Evolutionary conservation across 2,888 invertebrate species (phyloP), one percentile per base, ranked within the genome.

Genomic region (Euphydryas editha): DNA sequence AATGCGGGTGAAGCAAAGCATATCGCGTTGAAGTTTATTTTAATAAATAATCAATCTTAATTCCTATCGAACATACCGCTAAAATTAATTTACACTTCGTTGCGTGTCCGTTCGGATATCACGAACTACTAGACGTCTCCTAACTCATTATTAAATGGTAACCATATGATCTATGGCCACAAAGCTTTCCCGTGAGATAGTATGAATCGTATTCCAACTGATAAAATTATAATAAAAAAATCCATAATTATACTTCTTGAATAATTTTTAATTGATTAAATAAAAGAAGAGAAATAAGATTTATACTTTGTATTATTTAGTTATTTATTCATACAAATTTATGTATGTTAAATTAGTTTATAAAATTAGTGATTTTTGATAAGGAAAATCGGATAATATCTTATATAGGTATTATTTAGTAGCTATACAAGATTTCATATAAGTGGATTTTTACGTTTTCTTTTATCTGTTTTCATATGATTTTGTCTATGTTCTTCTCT

Each of bases 111-210:
- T 51, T 15, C 51, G 30, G 54, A 54, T 3, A 36, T 54, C 54
- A 54, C 54, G 54, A 30, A 24, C 36, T 54, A 54, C 54, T 11
- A 54, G 17, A 36, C 36, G 54, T 54, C 54, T 36, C 54, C 54
- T 36, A 54, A 36, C n/a, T 54, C 17, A 30, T 54, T 54, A 54
- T 54, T 54, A 54, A 54, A 54, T 17, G 17, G 3, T 36, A 30
- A 54, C 3, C n/a, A 17, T 30, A 54, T 54, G 36, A 54, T 54
- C 30, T 36, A 54, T 54, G 11, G 11, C 54, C 11, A 13, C 17
- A 36, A 8, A 54, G 36, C 15, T 24, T 36, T 54, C 54, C 36
- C 54, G 36, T 54, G 54, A 30, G 54, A 54, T 36, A 8, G 24
- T 30, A 24, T 2, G 54, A 36, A 54, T 24, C 36, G 36, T 11